A percentile compares a stretch with the other conserved stretches of the same genome.
These are phyloP conservation scores for Tiliacea aurago DNA, from an alignment of 2,888 invertebrate genomes.

Conservation along the genomic window DNA sequence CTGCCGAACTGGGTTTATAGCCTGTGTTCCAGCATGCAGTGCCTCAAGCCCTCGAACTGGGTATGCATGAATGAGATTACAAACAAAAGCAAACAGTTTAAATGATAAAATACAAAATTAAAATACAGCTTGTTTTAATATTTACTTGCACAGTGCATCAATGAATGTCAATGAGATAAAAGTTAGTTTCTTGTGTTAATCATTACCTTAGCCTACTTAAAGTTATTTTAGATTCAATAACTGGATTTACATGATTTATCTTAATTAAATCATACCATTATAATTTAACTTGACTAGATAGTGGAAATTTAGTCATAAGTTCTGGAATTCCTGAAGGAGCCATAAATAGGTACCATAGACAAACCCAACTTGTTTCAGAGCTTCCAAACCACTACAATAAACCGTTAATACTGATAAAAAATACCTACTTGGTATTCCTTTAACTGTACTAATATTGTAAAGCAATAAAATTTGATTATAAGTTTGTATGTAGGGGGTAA, in stretches of 20 bases:
- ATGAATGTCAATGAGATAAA: neutral
- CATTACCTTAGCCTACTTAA: constrained; percentile 2
- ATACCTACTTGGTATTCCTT: neutral
- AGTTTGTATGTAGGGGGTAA: too few species aligned
- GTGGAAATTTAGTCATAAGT: neutral
- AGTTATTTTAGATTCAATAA: constrained; percentile 1
- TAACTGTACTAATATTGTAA: too few species aligned
- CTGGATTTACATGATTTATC: neutral
- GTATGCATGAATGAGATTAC: too few species aligned
- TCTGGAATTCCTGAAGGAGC: neutral
- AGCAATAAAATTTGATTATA: too few species aligned
- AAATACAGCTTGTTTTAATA: neutral
- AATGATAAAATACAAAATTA: too few species aligned
- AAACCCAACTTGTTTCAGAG: constrained; percentile 14
- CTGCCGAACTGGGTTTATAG: too few species aligned
- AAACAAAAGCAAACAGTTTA: too few species aligned
- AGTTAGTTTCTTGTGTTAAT: constrained; percentile 4
- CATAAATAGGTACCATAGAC: too few species aligned
- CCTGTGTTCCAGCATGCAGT: too few species aligned
- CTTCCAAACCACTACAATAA: neutral
- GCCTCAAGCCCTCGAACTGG: too few species aligned
- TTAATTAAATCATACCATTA: neutral
- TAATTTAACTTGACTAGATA: constrained; percentile 3
- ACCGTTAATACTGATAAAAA: constrained; percentile 24
- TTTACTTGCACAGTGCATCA: constrained; percentile 36